Base-by-base conservation (phyloP, 1,140 invertebrate genomes). In the Drosophila eugracilis region DNA sequence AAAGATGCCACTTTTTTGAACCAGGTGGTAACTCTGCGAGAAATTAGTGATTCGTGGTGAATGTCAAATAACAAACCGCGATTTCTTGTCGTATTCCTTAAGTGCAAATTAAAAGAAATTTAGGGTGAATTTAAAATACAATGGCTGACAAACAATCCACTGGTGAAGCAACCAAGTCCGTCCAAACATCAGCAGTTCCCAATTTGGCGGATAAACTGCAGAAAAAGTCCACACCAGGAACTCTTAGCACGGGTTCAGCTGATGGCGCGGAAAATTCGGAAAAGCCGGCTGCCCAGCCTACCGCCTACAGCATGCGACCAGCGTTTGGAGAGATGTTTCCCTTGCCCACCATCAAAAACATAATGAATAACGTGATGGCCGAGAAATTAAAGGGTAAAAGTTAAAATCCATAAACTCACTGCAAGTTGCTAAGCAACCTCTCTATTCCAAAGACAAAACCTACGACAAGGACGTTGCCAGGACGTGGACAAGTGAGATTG, bases 261-360 rank as follows among this genome's bases (percentile, higher is more conserved):
- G 67, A 59, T 19, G 44, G 14, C 2, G 52, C 55, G 34, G 45
- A 60, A 28, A 65, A 65, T 5, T 28, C 37, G n/a, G 79, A 84
- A 7, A 41, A 42, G 3, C 15, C 37, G 4, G n/a, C 12, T n/a
- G 44, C 2, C 3, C 77, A 80, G 30, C 67, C 78, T 7, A 65
- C 78, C 39, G 75, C 84, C 0, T 88, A 89, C 60, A 88, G 75
- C 45, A 89, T 88, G 83, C 83, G 83, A 6, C 83, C 83, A 1
- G 78, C 75, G 7, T 88, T 88, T 55, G 83, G 83, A 0, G 83
- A 88, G 67, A 83, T 77, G 24, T 88, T 88, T 45, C 83, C 83
- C 2, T 50, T 88, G 58, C 83, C 83, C 15, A 75, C 66, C 1
- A 48, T 88, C 0, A 88, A 69, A 22, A 62, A 19, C 45, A 88